Evolutionary conservation across 2,888 invertebrate species (phyloP), one percentile per base, ranked within the genome.

Genomic region (Watsonalla binaria): DNA sequence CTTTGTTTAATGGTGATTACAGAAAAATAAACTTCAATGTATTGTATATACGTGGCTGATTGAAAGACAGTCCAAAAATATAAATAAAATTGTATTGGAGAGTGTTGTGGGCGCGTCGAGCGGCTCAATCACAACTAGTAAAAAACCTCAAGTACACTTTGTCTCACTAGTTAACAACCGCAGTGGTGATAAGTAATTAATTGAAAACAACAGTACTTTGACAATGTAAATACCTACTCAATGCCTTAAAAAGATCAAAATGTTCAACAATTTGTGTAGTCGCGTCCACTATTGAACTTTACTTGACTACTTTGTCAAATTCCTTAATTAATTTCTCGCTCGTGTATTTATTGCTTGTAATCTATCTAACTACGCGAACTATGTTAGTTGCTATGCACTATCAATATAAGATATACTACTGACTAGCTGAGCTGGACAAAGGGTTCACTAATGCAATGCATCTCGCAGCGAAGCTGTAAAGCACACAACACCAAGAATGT

Each of bases 271-370:
- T 57, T 65, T 55, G 64, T 61, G 67, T 70, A 75, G 71, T 72
- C 60, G 63, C 67, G 61, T 58, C 57, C 51, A 42, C 51, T 59
- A 54, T 54, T 62, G 51, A 62, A 62, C 54, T 51, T 68, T 65
- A 60, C 53, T 64, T 56, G 51, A 63, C 80, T 79, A 82, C 78
- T 80, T 79, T 80, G 81, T 75, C 82, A 84, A 83, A 78, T 63
- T 79, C 78, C 78, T 63, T 80, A 78, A 82, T 74, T 79, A 78
- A 80, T 70, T 74, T 66, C 24, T 24, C 24, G 24, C 24, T 75
- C 63, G 66, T 78, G 80, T 83, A 84, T 79, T 86, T 88, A 89
- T 89, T 89, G 89, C 89, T 89, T 80, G 67, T 80, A 76, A 76
- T 75, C 82, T 86, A 84, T 69, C 82, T 86, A 84, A 67, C 83